A percentile compares a stretch with the other conserved stretches of the same genome.
These are phyloP conservation scores for Serrognathus titanus DNA, from an alignment of 2,888 invertebrate genomes.

Conservation along the genomic window DNA sequence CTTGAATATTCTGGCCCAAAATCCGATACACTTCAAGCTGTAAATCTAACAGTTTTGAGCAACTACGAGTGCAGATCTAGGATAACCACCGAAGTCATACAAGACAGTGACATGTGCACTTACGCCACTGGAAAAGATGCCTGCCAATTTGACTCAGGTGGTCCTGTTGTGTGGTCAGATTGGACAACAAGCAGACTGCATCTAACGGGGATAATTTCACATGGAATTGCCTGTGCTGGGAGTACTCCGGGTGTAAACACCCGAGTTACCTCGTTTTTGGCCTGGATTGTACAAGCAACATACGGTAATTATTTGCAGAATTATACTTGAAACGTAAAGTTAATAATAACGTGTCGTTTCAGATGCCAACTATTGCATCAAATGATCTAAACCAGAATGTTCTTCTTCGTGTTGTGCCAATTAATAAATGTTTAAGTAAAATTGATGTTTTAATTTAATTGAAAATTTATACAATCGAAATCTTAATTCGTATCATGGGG, in stretches of 20 bases:
- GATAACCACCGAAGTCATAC: conserved; percentile 7
- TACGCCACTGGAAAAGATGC: conserved; percentile 54
- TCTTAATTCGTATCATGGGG: too few species aligned
- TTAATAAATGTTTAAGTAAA: too few species aligned
- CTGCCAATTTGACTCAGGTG: conserved; percentile 61
- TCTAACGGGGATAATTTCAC: conserved; percentile 55
- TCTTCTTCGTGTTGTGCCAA: too few species aligned
- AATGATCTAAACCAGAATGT: too few species aligned
- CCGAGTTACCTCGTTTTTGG: conserved; percentile 52
- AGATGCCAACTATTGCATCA: too few species aligned
- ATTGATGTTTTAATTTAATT: too few species aligned
- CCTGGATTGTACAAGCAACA: conserved; percentile 53
- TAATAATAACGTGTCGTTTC: too few species aligned
- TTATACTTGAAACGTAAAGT: too few species aligned
- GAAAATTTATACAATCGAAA: too few species aligned
- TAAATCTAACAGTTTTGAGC: conserved; percentile 51
- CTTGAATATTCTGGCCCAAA: conserved; percentile 50
- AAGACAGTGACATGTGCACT: conserved; percentile 50
- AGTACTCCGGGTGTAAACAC: conserved; percentile 54
- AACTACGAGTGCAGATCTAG: conserved; percentile 47
- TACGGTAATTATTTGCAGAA: conserved; percentile 25
- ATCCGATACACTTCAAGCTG: conserved; percentile 53
- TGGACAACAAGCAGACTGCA: conserved; percentile 42
- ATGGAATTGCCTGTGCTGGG: conserved; percentile 55
- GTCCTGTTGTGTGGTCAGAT: conserved; percentile 56